phyloP scores from a whole-genome alignment of 35 echinoderm and acorn worm genomes.

The Ophioderma brevispina region DNA sequence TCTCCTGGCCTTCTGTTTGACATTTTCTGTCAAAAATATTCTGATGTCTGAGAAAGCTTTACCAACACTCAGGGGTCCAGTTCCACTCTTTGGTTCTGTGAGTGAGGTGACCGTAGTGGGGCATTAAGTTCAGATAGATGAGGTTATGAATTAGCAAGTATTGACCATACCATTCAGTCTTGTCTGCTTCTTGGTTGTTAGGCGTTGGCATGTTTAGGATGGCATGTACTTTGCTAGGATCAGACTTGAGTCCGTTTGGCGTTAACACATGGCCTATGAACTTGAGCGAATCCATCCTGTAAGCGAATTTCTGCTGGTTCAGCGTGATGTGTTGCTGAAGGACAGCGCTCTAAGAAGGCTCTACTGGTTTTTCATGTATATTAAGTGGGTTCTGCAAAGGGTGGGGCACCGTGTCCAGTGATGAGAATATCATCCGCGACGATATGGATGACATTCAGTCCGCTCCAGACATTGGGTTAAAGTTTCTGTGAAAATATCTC shows the following conservation, averaged over 20 bases:
- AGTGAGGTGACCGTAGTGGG: conserved; percentile 56
- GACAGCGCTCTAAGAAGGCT: conserved; percentile 30
- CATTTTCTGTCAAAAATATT: too few species aligned
- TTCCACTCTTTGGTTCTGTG: conserved; percentile 45
- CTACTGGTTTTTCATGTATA: conserved; percentile 38
- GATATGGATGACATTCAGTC: background rate
- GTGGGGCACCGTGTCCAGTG: conserved; percentile 12
- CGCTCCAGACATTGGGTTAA: conserved; percentile 6
- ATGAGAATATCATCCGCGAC: conserved; percentile 3
- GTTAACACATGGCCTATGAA: conserved; percentile 57
- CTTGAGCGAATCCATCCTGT: conserved; percentile 23
- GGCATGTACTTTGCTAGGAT: too few species aligned
- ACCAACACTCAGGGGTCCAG: conserved; percentile 33
- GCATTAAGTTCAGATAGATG: conserved; percentile 36
- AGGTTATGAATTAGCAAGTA: conserved; percentile 37
- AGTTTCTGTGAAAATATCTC: conserved; percentile 56
- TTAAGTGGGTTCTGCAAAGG: conserved; percentile 19
- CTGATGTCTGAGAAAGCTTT: conserved; percentile 44
- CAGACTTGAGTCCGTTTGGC: background rate
- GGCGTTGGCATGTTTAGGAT: conserved; percentile 31
- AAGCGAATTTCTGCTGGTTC: conserved; percentile 58
- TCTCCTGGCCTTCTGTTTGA: too few species aligned
- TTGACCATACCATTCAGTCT: conserved; percentile 44
- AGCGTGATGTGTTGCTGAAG: conserved; percentile 37
- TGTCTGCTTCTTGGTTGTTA: background rate